A percentile compares a stretch with the other conserved stretches of the same genome.
Conservation (phyloP, 2,888 invertebrate species). For the Xanthostigma xanthostigma region DNA sequence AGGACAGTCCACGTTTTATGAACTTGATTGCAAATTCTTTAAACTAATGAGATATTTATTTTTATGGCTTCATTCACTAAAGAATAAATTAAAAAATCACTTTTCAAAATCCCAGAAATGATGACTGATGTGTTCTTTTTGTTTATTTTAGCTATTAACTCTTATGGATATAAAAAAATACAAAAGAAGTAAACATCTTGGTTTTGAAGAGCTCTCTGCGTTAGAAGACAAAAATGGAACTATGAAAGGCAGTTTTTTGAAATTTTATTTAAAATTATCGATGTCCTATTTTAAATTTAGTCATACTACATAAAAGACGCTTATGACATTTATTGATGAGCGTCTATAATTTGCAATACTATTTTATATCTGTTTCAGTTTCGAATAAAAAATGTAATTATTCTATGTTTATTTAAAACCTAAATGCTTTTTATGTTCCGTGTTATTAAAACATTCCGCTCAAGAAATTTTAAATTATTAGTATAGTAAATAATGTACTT, state of each 20-base stretch:
- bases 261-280: too few species aligned
- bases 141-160: slow-evolving; percentile 46
- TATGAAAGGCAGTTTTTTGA: too few species aligned
- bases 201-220: too few species aligned
- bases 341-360: too few species aligned
- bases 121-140: slow-evolving; percentile 11
- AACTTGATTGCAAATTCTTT: too few species aligned
- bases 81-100: neutral
- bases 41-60: too few species aligned
- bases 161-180: slow-evolving; percentile 56
- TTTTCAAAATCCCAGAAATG: neutral
- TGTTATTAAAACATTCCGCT: neutral
- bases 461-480: neutral
- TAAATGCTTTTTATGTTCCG: neutral
- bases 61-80: neutral
- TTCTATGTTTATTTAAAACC: neutral
- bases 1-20: too few species aligned
- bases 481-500: neutral
- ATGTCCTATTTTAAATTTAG: too few species aligned
- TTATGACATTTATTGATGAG: too few species aligned
- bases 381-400: neutral
- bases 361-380: neutral
- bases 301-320: too few species aligned
- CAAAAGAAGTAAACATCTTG: slow-evolving; percentile 14
- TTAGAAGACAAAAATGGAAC: too few species aligned